Percentiles rank a stretch among this genome's conserved stretches.
Conservation (phyloP, 2,888 invertebrate species). For the Lycaena phlaeas region DNA sequence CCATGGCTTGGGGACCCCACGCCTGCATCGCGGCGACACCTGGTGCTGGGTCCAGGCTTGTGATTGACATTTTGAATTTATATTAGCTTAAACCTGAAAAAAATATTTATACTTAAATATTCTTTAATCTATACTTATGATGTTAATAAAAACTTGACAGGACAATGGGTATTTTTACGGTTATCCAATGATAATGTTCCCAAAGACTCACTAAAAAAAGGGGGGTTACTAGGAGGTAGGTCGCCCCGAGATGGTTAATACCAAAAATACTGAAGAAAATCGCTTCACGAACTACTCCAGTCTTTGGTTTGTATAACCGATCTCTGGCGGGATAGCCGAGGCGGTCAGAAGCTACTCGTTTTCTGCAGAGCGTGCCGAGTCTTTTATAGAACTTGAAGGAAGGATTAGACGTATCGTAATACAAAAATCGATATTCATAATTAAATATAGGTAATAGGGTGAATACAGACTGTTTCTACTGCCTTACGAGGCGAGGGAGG, state of each 20-base stretch:
- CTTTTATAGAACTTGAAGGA: constrained; percentile 45
- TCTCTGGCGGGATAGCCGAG: constrained; percentile 52
- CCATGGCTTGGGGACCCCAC: constrained; percentile 61
- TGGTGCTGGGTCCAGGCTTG: constrained; percentile 56
- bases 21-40: constrained; percentile 60
- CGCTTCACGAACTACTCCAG: constrained; percentile 72
- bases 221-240: constrained; percentile 30
- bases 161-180: neutral
- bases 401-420: constrained; percentile 49
- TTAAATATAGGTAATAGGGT: constrained; percentile 61
- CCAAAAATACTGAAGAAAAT: constrained; percentile 72
- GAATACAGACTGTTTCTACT: constrained; percentile 38
- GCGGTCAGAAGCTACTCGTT: constrained; percentile 62
- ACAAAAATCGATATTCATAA: constrained; percentile 64
- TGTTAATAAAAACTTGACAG: neutral
- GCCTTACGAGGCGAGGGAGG: constrained; percentile 20
- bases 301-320: constrained; percentile 58
- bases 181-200: constrained; percentile 14
- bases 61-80: constrained; percentile 45
- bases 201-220: constrained; percentile 32
- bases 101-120: no score
- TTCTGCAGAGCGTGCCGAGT: constrained; percentile 22
- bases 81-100: constrained; percentile 15
- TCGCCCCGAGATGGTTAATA: constrained; percentile 57
- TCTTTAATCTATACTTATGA: neutral